phyloP scores from a whole-genome alignment of 2,113 vertebrate species.

The Ptilorrhoa leucosticta region DNA sequence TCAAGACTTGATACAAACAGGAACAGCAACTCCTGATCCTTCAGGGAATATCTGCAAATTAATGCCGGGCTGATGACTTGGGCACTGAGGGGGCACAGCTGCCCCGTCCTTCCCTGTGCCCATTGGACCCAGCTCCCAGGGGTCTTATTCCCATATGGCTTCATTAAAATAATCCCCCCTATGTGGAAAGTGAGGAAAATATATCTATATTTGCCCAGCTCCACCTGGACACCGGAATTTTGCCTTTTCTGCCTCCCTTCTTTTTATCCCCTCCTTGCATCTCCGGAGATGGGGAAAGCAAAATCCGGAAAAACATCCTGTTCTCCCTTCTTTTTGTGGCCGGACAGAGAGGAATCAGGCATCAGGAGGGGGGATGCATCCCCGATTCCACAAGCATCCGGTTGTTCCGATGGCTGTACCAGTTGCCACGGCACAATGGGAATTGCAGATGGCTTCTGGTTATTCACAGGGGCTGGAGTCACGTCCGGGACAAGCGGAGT shows the following conservation, averaged over 20 bases:
- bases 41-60: neutral
- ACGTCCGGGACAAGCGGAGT: fast-evolving
- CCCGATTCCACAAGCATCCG: neutral
- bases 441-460: constrained; percentile 8
- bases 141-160: neutral
- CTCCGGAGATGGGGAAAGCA: fast-evolving
- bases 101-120: neutral
- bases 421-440: neutral
- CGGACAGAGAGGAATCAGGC: neutral
- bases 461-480: neutral
- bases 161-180: neutral
- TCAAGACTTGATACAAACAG: neutral
- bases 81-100: neutral
- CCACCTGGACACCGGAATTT: neutral
- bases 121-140: fast-evolving
- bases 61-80: neutral
- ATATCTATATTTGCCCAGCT: neutral
- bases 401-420: neutral
- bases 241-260: neutral
- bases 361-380: neutral
- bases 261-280: fast-evolving
- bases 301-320: neutral
- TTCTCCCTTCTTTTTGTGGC: neutral
- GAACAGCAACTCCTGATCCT: neutral
- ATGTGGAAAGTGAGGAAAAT: neutral